Conservation (phyloP, 2,888 invertebrate genomes). For the Galerucella pusilla region DNA sequence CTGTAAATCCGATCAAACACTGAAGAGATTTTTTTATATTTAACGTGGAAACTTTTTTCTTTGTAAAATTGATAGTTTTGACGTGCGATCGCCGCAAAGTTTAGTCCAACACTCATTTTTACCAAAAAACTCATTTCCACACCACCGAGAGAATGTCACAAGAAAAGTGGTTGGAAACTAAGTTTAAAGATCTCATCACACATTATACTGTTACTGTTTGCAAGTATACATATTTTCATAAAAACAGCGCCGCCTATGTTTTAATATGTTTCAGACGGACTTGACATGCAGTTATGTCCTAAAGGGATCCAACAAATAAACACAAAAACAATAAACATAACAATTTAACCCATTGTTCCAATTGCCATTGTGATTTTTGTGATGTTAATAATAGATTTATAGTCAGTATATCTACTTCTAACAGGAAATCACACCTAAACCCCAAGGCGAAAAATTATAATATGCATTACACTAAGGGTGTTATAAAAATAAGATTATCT, state of each 20-base stretch:
- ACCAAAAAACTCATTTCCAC: too few relatives aligned
- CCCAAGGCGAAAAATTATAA: slow-evolving; percentile 43
- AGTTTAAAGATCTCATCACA: background rate
- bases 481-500: slow-evolving; percentile 36
- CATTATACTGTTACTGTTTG: background rate
- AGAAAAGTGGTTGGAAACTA: too few relatives aligned
- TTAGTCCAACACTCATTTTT: too few relatives aligned
- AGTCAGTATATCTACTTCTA: slow-evolving; percentile 41
- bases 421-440: slow-evolving; percentile 45
- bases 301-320: slow-evolving; percentile 38
- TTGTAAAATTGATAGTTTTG: too few relatives aligned
- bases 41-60: too few relatives aligned
- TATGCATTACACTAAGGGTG: slow-evolving; percentile 38
- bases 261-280: slow-evolving; percentile 20
- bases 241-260: slow-evolving; percentile 10
- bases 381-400: slow-evolving; percentile 41
- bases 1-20: too few relatives aligned
- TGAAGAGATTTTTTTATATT: too few relatives aligned
- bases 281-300: slow-evolving; percentile 37
- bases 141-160: too few relatives aligned
- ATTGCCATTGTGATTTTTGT: slow-evolving; percentile 42
- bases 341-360: slow-evolving; percentile 43
- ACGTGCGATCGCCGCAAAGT: too few relatives aligned
- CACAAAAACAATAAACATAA: slow-evolving; percentile 41
- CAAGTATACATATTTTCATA: background rate